These are phyloP conservation scores for Megalopta genalis DNA, from an alignment of 1,140 invertebrate species.

Conservation along the genomic window DNA sequence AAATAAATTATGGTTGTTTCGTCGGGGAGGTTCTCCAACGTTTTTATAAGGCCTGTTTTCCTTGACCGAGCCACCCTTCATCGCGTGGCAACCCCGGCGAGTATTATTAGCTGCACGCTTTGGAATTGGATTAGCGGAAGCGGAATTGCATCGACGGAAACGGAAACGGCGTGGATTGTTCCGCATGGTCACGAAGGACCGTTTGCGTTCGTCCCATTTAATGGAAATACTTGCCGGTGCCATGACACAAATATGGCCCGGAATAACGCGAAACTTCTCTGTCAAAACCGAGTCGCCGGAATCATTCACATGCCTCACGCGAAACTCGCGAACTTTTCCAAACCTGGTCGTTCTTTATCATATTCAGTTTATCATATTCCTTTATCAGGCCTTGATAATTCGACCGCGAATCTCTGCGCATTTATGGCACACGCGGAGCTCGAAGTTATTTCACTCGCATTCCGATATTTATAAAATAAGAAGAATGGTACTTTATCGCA, in stretches of 20 bases:
- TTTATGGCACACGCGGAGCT: too few relatives aligned
- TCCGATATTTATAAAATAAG: too few relatives aligned
- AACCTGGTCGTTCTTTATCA: neutral
- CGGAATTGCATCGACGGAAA: slow-evolving; percentile 59
- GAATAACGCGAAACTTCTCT: slow-evolving; percentile 3
- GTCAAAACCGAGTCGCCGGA: neutral
- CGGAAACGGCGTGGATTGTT: slow-evolving; percentile 49
- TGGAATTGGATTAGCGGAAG: slow-evolving; percentile 57
- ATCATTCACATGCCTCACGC: neutral
- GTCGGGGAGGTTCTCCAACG: neutral
- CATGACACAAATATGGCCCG: slow-evolving; percentile 18
- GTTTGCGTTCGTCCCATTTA: slow-evolving; percentile 30
- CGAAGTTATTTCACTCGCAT: too few relatives aligned
- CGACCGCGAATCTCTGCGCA: too few relatives aligned
- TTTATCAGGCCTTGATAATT: too few relatives aligned
- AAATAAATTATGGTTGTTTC: slow-evolving; percentile 13
- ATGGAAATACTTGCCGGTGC: slow-evolving; percentile 46
- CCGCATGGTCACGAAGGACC: slow-evolving; percentile 48
- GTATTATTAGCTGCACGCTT: slow-evolving; percentile 66
- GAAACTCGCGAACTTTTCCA: neutral
- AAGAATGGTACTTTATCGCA: too few relatives aligned
- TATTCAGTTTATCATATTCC: too few relatives aligned
- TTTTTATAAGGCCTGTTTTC: slow-evolving; percentile 22
- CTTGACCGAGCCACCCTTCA: slow-evolving; percentile 28
- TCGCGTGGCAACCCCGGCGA: slow-evolving; percentile 43